phyloP scores from a whole-genome alignment of 2,888 invertebrate genomes.

The Hypsopygia costalis region DNA sequence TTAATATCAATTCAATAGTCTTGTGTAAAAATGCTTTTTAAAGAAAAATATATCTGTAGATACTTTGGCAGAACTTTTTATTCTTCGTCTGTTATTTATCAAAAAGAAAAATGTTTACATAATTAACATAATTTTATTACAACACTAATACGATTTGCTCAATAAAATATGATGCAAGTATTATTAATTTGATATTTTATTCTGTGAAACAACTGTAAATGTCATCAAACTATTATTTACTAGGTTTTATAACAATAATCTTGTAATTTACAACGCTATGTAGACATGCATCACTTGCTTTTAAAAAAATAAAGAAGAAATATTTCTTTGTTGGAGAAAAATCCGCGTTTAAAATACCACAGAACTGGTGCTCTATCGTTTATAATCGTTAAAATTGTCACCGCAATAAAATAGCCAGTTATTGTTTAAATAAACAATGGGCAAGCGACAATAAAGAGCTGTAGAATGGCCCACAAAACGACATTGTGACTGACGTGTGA shows the following conservation, averaged over 20 bases:
- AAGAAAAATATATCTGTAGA: too few relatives aligned
- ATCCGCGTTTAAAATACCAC: constrained; percentile 28
- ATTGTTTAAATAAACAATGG: constrained; percentile 78
- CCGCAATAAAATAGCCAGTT: constrained; percentile 62
- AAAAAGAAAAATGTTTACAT: not conserved
- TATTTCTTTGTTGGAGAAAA: constrained; percentile 30
- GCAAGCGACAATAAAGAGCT: constrained; percentile 55
- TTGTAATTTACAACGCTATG: constrained; percentile 41
- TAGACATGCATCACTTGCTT: constrained; percentile 42
- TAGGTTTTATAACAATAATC: constrained; percentile 36
- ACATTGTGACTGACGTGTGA: constrained; percentile 57
- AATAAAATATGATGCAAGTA: constrained; percentile 14
- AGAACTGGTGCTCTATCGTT: constrained; percentile 38
- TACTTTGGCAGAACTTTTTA: too few relatives aligned
- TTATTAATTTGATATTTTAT: constrained; percentile 26
- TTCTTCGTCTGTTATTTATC: not conserved
- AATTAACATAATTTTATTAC: not conserved
- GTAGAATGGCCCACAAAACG: constrained; percentile 58
- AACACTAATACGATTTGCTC: constrained; percentile 1
- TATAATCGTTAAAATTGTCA: constrained; percentile 68
- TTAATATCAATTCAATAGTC: not conserved
- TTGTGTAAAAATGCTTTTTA: too few relatives aligned
- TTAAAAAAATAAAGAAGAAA: constrained; percentile 44
- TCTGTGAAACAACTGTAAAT: constrained; percentile 33
- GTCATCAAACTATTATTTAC: constrained; percentile 41